Evolutionary conservation across 1,140 invertebrate genomes (phyloP).

Genomic region (Pygmarrhopalites habei): DNA sequence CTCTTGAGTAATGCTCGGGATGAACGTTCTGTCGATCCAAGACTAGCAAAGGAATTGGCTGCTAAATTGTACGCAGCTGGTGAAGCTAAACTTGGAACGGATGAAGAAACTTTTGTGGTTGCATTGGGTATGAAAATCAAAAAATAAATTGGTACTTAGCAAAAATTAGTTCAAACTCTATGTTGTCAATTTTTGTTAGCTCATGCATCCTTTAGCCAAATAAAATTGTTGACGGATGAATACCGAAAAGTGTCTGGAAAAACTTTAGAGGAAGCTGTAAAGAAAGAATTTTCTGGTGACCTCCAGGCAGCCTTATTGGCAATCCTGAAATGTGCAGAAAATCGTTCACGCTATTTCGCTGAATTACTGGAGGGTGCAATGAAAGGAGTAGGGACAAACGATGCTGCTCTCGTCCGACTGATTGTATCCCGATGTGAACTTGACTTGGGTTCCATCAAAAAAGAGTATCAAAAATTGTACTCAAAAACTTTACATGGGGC

Average conservation of each 20-base stretch:
- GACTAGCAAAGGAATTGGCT: conserved; percentile 51
- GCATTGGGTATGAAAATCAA: too few species aligned
- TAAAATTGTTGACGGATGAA: conserved; percentile 59
- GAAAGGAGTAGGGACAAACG: conserved; percentile 46
- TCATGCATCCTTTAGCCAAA: conserved; percentile 59
- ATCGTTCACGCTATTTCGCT: conserved; percentile 29
- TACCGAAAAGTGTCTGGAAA: conserved; percentile 60
- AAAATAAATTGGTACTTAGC: too few species aligned
- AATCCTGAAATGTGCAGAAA: conserved; percentile 43
- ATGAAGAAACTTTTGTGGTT: conserved; percentile 62
- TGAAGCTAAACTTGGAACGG: conserved; percentile 61
- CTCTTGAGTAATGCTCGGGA: conserved; percentile 22
- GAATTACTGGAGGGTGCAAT: conserved; percentile 44
- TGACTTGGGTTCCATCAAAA: conserved; percentile 62
- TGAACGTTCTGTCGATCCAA: conserved; percentile 46
- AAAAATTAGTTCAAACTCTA: conserved; percentile 64
- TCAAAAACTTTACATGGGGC: conserved; percentile 60
- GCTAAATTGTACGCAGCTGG: conserved; percentile 44
- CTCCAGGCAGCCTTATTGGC: conserved; percentile 55
- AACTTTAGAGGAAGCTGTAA: conserved; percentile 61
- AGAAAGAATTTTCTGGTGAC: conserved; percentile 57
- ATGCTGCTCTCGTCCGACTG: conserved; percentile 45
- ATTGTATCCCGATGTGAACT: conserved; percentile 47
- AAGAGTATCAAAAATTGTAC: conserved; percentile 60
- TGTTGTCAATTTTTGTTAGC: too few species aligned